Evolutionary conservation across 2,797 vertebrate genomes (phyloP), one percentile per base, ranked within the genome.

Genomic region (Vipera ursinii): DNA sequence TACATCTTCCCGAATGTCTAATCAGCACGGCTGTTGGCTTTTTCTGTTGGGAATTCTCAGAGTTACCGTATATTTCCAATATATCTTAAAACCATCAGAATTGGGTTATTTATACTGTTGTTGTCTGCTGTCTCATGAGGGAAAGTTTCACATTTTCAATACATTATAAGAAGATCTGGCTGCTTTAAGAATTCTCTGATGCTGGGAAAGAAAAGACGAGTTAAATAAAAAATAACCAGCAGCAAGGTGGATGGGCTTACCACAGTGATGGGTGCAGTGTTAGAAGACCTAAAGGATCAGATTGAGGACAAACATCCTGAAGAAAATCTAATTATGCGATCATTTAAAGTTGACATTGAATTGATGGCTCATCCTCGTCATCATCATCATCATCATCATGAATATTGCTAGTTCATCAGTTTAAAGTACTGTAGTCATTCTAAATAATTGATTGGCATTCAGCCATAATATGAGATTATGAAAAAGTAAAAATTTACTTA

Each of bases 381-480:
- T 69, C 63, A 65, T 65, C 61, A 65, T 65, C 10, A n/a, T 32
- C n/a, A 17, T 38, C 65, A n/a, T 6, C 2, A 44, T 78, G 15
- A 17, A 78, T 78, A 78, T 44, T 78, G 73, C 6, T 78, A 44
- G 38, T 78, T 44, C 48, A 82, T 65, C 28, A 86, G 51, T 56
- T 89, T 55, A 51, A 91, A 73, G 26, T n/a, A 9, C 17, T 7
- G 32, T 15, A 26, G 63, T 61, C 56, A 59, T 57, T 61, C 69
- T 44, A 82, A 90, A 48, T 86, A 55, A 91, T 55, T 48, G 24
- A 22, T 86, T 5, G 86, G 59, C 51, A 48, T 22, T 26, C 20
- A 93, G 65, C 57, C 90, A 65, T 48, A 51, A 32, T 82, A 15
- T 82, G 65, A 93, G 86, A 82, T 93, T 55, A 57, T 38, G 48